Percentiles rank a stretch among this genome's conserved stretches.
These are phyloP conservation scores for Leucosticte australis DNA, from an alignment of 2,113 vertebrate species.

Conservation along the genomic window DNA sequence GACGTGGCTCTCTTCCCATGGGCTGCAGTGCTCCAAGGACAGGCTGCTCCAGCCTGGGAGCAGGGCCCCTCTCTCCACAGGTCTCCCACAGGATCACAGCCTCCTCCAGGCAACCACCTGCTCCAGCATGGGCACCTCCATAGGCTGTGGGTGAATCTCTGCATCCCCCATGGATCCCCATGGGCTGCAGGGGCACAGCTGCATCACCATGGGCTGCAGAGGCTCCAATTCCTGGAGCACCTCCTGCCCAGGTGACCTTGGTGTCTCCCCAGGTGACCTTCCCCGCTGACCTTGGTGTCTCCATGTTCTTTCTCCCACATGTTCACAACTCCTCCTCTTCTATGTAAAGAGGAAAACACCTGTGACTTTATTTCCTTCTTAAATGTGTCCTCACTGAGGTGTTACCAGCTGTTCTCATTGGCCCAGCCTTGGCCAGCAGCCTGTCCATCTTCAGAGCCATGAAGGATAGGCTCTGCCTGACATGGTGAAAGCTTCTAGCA, in stretches of 20 bases:
- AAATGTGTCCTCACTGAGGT: not conserved
- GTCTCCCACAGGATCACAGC: not conserved
- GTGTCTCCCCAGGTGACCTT: not conserved
- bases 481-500: not conserved
- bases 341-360: not conserved
- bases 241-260: not conserved
- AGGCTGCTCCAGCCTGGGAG: not conserved
- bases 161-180: too few relatives aligned
- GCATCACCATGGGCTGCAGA: not conserved
- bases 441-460: not conserved
- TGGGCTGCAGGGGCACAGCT: not conserved
- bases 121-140: not conserved
- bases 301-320: not conserved
- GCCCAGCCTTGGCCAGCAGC: not conserved
- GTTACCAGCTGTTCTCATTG: not conserved
- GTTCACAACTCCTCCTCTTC: not conserved
- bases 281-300: too few relatives aligned
- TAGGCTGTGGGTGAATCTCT: not conserved
- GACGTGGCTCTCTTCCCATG: fast-evolving
- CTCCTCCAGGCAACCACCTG: not conserved
- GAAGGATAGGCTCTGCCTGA: not conserved
- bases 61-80: not conserved
- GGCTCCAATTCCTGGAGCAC: not conserved
- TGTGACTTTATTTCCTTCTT: not conserved
- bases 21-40: not conserved